These are phyloP conservation scores for Centropus bengalensis DNA, from an alignment of 2,113 vertebrate genomes.

Conservation along the genomic window DNA sequence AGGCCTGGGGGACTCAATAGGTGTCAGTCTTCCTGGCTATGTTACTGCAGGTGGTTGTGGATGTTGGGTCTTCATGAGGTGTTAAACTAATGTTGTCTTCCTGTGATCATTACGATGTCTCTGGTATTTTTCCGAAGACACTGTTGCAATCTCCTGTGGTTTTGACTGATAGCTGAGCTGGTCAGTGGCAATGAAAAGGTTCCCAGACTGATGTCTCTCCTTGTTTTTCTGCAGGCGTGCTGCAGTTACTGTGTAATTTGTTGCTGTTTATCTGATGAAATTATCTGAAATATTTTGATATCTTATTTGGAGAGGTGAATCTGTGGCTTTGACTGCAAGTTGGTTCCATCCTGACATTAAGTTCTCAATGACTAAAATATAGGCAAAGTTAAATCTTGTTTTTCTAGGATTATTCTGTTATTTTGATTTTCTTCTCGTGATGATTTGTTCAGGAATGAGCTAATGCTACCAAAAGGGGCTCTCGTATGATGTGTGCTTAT, in stretches of 20 bases:
- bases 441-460: not conserved
- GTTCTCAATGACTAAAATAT: not conserved
- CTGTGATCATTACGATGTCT: not conserved
- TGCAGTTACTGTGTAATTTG: not conserved
- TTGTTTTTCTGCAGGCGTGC: not conserved
- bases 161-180: not conserved
- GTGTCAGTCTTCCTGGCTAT: not conserved
- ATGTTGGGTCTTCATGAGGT: not conserved
- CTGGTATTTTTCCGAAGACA: not conserved
- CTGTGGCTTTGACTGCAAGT: not conserved
- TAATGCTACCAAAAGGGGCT: not conserved
- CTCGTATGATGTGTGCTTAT: not conserved
- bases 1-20: fast-evolving
- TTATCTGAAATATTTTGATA: not conserved
- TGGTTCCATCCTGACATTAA: not conserved
- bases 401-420: not conserved
- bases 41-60: not conserved
- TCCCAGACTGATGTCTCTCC: not conserved
- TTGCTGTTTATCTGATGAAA: not conserved
- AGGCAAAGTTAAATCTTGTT: not conserved
- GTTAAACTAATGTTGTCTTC: not conserved
- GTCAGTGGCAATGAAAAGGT: not conserved
- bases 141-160: not conserved
- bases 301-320: not conserved
- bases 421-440: not conserved